A percentile compares a stretch with the other conserved stretches of the same genome.
These are phyloP conservation scores for Hypotaenidia philippensis DNA, from an alignment of 2,797 vertebrate species.

Conservation along the genomic window DNA sequence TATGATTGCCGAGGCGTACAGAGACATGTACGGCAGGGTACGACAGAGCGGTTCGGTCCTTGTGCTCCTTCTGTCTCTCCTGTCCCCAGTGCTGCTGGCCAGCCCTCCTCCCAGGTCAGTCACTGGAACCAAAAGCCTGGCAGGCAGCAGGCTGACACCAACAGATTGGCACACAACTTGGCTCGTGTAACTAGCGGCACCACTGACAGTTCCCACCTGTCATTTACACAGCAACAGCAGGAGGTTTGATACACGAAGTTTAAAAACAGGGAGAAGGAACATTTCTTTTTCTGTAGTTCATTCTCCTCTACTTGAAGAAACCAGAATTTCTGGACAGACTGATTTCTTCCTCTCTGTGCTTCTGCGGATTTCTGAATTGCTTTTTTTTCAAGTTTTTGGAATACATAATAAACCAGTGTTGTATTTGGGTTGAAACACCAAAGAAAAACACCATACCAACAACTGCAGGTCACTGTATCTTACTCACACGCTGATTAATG, in stretches of 20 bases:
- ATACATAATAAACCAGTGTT: neutral
- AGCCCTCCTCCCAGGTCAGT: neutral
- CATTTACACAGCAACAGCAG: neutral
- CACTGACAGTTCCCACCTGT: neutral
- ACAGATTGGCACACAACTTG: neutral
- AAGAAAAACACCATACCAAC: neutral
- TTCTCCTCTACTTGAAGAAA: neutral
- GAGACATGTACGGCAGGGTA: slow-evolving; percentile 78
- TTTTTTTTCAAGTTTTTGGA: neutral
- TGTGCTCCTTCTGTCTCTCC: neutral
- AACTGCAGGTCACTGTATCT: neutral
- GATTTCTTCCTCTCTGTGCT: neutral
- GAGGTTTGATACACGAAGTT: neutral
- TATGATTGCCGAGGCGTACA: slow-evolving; percentile 78
- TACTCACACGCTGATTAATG: neutral
- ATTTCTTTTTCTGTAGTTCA: neutral
- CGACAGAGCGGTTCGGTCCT: neutral
- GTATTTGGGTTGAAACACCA: neutral
- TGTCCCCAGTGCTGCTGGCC: neutral
- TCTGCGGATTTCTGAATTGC: neutral
- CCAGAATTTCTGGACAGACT: neutral
- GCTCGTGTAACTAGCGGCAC: rapidly evolving
- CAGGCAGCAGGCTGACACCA: neutral
- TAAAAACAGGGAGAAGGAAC: neutral
- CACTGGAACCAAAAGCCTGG: neutral